phyloP scores from a whole-genome alignment of 2,797 vertebrate species.

The Sylvilagus floridanus region DNA sequence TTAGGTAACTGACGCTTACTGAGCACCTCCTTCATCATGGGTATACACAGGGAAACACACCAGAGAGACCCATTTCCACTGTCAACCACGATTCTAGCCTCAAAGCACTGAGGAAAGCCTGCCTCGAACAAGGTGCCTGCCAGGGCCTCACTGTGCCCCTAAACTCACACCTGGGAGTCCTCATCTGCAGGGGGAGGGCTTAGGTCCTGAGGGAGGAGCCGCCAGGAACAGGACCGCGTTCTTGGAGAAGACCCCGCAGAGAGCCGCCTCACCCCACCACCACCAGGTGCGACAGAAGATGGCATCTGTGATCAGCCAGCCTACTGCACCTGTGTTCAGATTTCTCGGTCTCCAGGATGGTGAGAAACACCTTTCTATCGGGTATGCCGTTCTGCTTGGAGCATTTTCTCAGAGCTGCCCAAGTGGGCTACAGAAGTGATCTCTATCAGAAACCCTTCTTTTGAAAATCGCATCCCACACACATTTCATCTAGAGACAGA shows the following conservation, averaged over 20 bases:
- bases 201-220: background rate
- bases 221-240: background rate
- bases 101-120: background rate
- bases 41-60: background rate
- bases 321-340: background rate
- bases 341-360: background rate
- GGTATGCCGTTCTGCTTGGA: background rate
- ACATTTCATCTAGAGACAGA: conserved; percentile 72
- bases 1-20: background rate
- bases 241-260: background rate
- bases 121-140: conserved; percentile 32
- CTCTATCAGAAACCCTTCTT: conserved; percentile 16
- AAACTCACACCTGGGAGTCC: background rate
- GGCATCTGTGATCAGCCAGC: background rate
- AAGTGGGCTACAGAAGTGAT: conserved; percentile 21
- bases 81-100: conserved; percentile 41
- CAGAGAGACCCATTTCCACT: conserved; percentile 5
- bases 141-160: fast-evolving
- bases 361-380: background rate
- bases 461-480: conserved; percentile 53
- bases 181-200: background rate
- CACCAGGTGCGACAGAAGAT: background rate
- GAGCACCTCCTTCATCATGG: background rate
- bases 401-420: background rate
- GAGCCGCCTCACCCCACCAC: background rate